Evolutionary conservation across 1,140 invertebrate genomes (phyloP).

Genomic region (Druon quercuslanigerum): DNA sequence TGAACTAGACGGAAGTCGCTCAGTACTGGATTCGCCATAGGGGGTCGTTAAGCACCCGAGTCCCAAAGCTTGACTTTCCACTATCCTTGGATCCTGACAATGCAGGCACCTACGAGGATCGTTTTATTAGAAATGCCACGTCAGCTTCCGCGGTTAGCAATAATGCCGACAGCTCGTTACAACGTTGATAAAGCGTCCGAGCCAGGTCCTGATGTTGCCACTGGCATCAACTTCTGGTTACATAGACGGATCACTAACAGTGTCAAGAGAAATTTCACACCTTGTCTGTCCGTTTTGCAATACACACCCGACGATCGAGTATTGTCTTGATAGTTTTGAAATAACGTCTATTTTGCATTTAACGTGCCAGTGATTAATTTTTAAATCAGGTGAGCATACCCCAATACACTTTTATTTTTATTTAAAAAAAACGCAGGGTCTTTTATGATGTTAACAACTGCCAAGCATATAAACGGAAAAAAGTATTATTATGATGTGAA

Average conservation of each 20-base stretch:
- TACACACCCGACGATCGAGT: no score
- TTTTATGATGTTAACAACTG: no score
- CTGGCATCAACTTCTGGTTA: slow-evolving; percentile 43
- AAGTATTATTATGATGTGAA: no score
- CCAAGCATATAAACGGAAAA: no score
- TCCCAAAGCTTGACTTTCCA: slow-evolving; percentile 26
- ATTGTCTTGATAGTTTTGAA: no score
- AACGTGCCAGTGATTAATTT: no score
- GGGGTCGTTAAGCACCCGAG: slow-evolving; percentile 9
- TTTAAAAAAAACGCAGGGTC: no score
- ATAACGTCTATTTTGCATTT: no score
- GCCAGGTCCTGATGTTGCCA: slow-evolving; percentile 46
- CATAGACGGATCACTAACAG: slow-evolving; percentile 8
- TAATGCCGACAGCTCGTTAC: slow-evolving; percentile 71
- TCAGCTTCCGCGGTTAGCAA: slow-evolving; percentile 70
- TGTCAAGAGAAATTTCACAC: not conserved
- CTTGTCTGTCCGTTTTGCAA: not conserved
- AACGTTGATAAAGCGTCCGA: slow-evolving; percentile 69
- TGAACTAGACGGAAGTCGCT: not conserved
- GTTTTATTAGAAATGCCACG: slow-evolving; percentile 71
- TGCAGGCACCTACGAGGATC: slow-evolving; percentile 54
- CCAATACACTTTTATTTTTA: no score
- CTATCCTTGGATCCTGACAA: slow-evolving; percentile 50
- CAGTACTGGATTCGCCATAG: slow-evolving; percentile 10
- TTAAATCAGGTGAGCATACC: no score